A percentile compares a stretch with the other conserved stretches of the same genome.
phyloP scores from a whole-genome alignment of 2,797 vertebrate genomes.

The Microctenopoma stevenorrisi region DNA sequence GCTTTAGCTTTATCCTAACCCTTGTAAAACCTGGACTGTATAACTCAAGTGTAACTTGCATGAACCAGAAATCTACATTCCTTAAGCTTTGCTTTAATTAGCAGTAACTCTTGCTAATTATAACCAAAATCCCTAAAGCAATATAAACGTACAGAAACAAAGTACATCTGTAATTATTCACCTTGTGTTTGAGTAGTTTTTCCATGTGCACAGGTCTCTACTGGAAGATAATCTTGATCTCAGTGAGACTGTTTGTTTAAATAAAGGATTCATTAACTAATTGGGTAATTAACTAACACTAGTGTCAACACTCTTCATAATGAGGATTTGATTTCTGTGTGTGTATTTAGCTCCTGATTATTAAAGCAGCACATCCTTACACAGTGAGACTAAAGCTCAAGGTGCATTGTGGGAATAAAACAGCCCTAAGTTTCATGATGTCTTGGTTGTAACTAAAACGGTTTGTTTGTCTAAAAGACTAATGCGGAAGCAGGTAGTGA shows the following conservation, averaged over 20 bases:
- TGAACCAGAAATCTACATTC: background rate
- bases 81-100: background rate
- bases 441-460: background rate
- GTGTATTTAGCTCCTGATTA: conserved; percentile 2
- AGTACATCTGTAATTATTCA: background rate
- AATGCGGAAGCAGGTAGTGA: background rate
- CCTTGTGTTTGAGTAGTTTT: background rate
- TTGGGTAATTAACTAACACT: conserved; percentile 28
- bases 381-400: conserved; percentile 1
- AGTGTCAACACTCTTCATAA: conserved; percentile 40
- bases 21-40: too few species aligned
- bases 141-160: background rate
- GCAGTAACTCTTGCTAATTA: background rate
- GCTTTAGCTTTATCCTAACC: too few species aligned
- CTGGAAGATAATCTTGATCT: conserved; percentile 24
- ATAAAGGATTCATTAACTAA: conserved; percentile 53
- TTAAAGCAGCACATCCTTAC: conserved; percentile 3
- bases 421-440: background rate
- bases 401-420: conserved; percentile 40
- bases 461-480: background rate
- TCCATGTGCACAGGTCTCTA: background rate
- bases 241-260: conserved; percentile 13
- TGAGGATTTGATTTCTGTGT: conserved; percentile 26
- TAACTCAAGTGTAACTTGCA: too few species aligned
- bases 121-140: background rate